Evolutionary conservation across 1,140 invertebrate species (phyloP).

Genomic region (Tenebrio molitor): DNA sequence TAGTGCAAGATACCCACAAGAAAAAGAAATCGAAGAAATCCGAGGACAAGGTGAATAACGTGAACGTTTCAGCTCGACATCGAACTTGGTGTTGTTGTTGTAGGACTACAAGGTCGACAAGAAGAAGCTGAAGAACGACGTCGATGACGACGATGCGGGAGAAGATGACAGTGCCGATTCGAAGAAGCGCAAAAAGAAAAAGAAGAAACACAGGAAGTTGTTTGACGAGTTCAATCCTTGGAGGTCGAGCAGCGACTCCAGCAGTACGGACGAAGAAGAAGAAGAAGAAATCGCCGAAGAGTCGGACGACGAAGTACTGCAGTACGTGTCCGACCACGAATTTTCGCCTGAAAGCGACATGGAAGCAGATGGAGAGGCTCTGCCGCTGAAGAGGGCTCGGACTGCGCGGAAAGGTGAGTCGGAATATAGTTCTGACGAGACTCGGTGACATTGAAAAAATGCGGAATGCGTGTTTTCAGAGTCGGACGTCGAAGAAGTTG

Average conservation of each 20-base stretch:
- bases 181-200: conserved; percentile 67
- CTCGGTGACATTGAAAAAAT: too few relatives aligned
- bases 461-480: too few relatives aligned
- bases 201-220: conserved; percentile 71
- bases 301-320: conserved; percentile 72
- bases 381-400: conserved; percentile 76
- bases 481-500: conserved; percentile 72
- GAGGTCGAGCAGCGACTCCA: conserved; percentile 74
- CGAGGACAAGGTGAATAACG: conserved; percentile 60
- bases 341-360: conserved; percentile 86
- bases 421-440: conserved; percentile 17
- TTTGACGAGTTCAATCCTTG: conserved; percentile 77
- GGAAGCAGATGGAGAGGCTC: conserved; percentile 70
- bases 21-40: conserved; percentile 69
- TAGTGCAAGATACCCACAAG: conserved; percentile 71
- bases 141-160: conserved; percentile 1
- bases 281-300: conserved; percentile 72
- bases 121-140: conserved; percentile 12
- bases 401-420: conserved; percentile 70
- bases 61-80: neutral
- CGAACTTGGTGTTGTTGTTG: neutral
- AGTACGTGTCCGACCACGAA: conserved; percentile 90
- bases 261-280: conserved; percentile 66
- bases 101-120: conserved; percentile 21
- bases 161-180: conserved; percentile 31